Percentiles rank a stretch among this genome's conserved stretches.
These are phyloP conservation scores for Eriocheir sinensis DNA, from an alignment of 1,140 invertebrate genomes.

Conservation along the genomic window DNA sequence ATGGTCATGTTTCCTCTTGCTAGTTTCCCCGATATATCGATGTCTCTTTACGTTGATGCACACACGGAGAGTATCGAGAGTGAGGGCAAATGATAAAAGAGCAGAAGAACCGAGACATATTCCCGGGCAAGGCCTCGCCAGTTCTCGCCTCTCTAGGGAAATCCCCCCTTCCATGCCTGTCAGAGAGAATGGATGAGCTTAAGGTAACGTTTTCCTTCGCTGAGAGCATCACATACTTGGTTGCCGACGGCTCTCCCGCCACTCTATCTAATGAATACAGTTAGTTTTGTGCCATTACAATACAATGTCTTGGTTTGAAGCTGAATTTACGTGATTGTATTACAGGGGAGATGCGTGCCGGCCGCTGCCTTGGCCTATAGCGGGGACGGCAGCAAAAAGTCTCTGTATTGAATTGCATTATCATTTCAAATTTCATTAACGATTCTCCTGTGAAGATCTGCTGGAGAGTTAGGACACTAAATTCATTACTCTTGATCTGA, in stretches of 20 bases:
- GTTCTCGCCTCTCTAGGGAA: conserved; percentile 63
- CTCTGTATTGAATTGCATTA: conserved; percentile 65
- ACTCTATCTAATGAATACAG: conserved; percentile 71
- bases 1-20: background rate
- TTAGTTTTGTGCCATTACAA: conserved; percentile 56
- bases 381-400: conserved; percentile 5
- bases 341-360: background rate
- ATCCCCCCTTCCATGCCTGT: conserved; percentile 61
- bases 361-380: background rate
- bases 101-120: background rate
- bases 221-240: conserved; percentile 48
- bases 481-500: conserved; percentile 62
- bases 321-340: conserved; percentile 56
- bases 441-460: conserved; percentile 43
- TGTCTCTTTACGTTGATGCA: background rate
- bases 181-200: conserved; percentile 67
- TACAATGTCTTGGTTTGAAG: conserved; percentile 53
- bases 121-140: background rate
- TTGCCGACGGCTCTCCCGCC: conserved; percentile 55
- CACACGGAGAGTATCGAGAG: background rate
- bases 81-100: background rate
- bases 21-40: background rate
- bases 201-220: conserved; percentile 49
- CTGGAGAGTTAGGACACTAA: conserved; percentile 27
- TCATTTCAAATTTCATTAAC: conserved; percentile 71